These are phyloP conservation scores for Dendrolimus pini DNA, from an alignment of 2,888 invertebrate species.

Conservation along the genomic window DNA sequence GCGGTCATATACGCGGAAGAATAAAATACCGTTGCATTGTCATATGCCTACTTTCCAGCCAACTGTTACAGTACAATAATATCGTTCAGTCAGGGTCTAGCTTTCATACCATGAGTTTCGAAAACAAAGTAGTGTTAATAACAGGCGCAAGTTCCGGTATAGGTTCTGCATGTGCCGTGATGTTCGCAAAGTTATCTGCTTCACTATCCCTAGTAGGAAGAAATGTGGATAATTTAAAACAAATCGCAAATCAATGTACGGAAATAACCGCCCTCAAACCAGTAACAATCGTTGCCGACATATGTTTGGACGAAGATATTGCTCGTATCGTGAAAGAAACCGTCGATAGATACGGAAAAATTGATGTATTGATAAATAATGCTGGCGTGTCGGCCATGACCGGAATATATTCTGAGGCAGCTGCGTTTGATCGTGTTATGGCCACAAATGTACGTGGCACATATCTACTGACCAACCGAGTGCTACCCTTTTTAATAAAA, in stretches of 20 bases:
- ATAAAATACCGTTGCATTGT: slow-evolving; percentile 21
- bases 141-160: slow-evolving; percentile 63
- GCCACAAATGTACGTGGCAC: slow-evolving; percentile 50
- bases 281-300: slow-evolving; percentile 41
- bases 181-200: slow-evolving; percentile 45
- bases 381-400: slow-evolving; percentile 40
- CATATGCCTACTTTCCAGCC: slow-evolving; percentile 1
- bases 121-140: slow-evolving; percentile 50
- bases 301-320: slow-evolving; percentile 39
- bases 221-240: slow-evolving; percentile 40
- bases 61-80: not conserved
- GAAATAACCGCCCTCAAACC: slow-evolving; percentile 34
- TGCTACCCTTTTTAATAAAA: slow-evolving; percentile 36
- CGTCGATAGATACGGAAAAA: slow-evolving; percentile 32
- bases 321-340: slow-evolving; percentile 41
- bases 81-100: not conserved
- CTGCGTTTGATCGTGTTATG: slow-evolving; percentile 41
- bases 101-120: slow-evolving; percentile 39
- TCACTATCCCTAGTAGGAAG: slow-evolving; percentile 43
- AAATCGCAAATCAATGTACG: slow-evolving; percentile 40
- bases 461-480: slow-evolving; percentile 39
- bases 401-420: slow-evolving; percentile 27
- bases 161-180: slow-evolving; percentile 47
- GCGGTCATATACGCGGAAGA: slow-evolving; percentile 29
- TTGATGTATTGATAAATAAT: slow-evolving; percentile 54